A percentile compares a stretch with the other conserved stretches of the same genome.
phyloP scores from a whole-genome alignment of 2,888 invertebrate genomes.

The Sycophila texana region DNA sequence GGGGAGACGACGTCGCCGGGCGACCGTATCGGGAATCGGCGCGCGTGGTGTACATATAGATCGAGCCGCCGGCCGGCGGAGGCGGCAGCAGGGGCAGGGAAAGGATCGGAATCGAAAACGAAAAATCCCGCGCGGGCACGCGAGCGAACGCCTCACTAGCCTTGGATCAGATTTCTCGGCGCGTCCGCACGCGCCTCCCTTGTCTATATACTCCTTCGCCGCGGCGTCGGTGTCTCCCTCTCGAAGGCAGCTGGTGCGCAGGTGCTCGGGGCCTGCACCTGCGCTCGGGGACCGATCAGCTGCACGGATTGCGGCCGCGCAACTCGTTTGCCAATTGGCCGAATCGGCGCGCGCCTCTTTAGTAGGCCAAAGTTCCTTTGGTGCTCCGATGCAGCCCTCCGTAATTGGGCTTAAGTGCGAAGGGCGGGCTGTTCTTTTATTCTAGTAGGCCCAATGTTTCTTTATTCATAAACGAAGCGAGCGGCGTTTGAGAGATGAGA shows the following conservation, averaged over 20 bases:
- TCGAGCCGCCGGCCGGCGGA: no score
- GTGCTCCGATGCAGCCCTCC: no score
- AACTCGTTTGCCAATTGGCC: no score
- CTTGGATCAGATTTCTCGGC: background rate
- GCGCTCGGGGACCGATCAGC: constrained; percentile 20
- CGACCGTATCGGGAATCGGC: constrained; percentile 20
- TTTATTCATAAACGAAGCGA: no score
- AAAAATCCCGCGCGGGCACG: background rate
- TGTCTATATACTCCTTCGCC: constrained; percentile 1
- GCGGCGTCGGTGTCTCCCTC: background rate
- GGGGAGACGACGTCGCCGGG: background rate
- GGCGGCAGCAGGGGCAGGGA: background rate
- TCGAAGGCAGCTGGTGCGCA: constrained; percentile 29
- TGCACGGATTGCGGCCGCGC: constrained; percentile 1
- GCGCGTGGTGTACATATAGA: constrained; percentile 4
- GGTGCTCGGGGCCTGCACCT: constrained; percentile 26
- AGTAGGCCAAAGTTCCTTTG: no score
- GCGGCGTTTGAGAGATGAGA: no score
- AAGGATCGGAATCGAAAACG: background rate
- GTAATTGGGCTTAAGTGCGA: no score
- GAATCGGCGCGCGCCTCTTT: no score
- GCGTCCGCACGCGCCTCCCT: background rate
- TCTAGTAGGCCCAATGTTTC: no score
- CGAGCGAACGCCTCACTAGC: background rate
- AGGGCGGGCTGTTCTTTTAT: no score